These are phyloP conservation scores for Morone saxatilis DNA, from an alignment of 2,113 vertebrate genomes.

Conservation along the genomic window DNA sequence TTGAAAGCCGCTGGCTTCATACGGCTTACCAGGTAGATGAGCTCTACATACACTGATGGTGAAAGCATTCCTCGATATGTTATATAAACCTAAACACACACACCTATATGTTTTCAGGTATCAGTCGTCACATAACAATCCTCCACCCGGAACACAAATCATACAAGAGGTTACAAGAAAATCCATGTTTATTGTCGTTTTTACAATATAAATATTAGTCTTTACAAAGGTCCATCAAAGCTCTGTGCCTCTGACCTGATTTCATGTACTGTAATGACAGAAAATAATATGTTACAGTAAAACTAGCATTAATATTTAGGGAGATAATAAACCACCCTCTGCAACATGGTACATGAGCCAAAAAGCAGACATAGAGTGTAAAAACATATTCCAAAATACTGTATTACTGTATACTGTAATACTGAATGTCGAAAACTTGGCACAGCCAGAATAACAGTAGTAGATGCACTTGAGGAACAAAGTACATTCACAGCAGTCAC, in stretches of 20 bases:
- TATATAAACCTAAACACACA: not conserved
- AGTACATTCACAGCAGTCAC: not conserved
- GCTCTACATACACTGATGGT: not conserved
- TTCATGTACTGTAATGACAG: constrained; percentile 9
- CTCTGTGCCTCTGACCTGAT: not conserved
- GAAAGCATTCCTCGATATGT: not conserved
- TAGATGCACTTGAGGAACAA: not conserved
- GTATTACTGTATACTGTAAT: not conserved
- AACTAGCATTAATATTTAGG: not conserved
- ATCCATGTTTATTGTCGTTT: constrained; percentile 16
- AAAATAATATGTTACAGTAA: not conserved
- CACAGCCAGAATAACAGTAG: not conserved
- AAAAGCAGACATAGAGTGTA: not conserved
- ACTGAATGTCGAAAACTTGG: not conserved
- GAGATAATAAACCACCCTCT: not conserved
- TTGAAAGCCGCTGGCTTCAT: constrained; percentile 40
- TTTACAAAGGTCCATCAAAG: not conserved
- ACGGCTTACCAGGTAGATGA: constrained; percentile 15
- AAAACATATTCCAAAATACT: constrained; percentile 7
- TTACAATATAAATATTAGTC: constrained; percentile 1
- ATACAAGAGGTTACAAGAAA: not conserved
- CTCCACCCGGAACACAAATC: not conserved
- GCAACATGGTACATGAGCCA: not conserved
- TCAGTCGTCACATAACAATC: not conserved
- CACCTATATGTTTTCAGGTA: not conserved